Percentiles rank a stretch among this genome's conserved stretches.
Conservation (phyloP, 2,113 vertebrate species). For the Rhabdomys dilectus region DNA sequence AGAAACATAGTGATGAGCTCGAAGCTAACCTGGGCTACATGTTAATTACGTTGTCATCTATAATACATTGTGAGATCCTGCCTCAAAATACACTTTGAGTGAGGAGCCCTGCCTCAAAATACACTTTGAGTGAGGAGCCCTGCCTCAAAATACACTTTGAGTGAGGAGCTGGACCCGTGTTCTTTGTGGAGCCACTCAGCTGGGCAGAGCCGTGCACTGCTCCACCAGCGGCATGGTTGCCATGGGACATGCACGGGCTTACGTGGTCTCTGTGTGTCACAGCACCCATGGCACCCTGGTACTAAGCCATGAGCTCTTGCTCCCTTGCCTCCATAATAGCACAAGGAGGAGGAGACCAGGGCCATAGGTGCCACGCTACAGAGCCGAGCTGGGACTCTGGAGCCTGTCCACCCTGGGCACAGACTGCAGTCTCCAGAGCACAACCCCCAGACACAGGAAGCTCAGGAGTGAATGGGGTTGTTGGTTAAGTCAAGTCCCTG, state of each 20-base stretch:
- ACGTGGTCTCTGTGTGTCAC: no score
- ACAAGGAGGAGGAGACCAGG: neutral
- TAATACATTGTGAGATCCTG: neutral
- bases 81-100: no score
- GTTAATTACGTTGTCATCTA: neutral
- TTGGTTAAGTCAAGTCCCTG: neutral
- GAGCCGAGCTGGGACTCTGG: neutral
- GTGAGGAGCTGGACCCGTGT: neutral
- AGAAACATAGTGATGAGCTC: neutral
- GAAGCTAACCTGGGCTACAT: neutral
- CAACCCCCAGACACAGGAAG: no score
- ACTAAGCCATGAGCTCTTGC: rapidly evolving
- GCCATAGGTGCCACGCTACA: no score
- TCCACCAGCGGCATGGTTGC: neutral
- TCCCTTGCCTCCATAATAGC: rapidly evolving
- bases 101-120: no score
- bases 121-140: no score
- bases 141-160: neutral
- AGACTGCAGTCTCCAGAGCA: neutral
- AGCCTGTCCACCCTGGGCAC: neutral
- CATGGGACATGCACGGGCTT: neutral
- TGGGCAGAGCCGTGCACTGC: neutral
- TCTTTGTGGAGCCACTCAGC: neutral
- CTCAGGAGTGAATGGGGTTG: rapidly evolving
- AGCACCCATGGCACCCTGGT: rapidly evolving